These are phyloP conservation scores for Paragorgia papillata DNA, from an alignment of 92 coral and sea anemone genomes.

Conservation along the genomic window DNA sequence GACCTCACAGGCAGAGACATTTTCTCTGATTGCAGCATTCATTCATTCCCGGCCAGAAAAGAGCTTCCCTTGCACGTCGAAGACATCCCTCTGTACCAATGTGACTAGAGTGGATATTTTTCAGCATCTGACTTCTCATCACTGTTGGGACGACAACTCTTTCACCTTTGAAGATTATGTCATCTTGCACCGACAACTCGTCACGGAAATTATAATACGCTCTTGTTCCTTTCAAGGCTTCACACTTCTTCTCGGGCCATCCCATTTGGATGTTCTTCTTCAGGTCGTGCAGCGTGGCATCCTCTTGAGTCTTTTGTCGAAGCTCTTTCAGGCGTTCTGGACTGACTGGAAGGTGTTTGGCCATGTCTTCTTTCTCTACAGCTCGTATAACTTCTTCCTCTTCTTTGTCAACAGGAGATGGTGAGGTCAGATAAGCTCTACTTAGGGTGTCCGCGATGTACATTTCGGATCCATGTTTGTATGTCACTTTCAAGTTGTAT, in stretches of 20 bases:
- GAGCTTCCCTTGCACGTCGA: constrained; percentile 22
- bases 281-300: constrained; percentile 19
- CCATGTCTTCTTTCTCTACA: constrained; percentile 11
- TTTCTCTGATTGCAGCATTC: constrained; percentile 19
- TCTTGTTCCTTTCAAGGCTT: constrained; percentile 15
- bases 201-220: constrained; percentile 43
- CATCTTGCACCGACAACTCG: constrained; percentile 40
- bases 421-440: constrained; percentile 4
- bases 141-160: constrained; percentile 7
- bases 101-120: constrained; percentile 35
- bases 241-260: constrained; percentile 28
- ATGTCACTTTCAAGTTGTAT: too few relatives aligned
- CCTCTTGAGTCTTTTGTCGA: constrained; percentile 41
- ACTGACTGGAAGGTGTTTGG: constrained; percentile 6
- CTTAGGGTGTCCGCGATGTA: constrained; percentile 25
- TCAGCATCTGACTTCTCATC: constrained; percentile 16
- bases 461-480: constrained; percentile 18
- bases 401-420: too few relatives aligned
- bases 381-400: not conserved
- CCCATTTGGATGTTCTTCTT: constrained; percentile 4
- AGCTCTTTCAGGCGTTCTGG: constrained; percentile 13
- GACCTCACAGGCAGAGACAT: constrained; percentile 40
- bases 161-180: constrained; percentile 8
- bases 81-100: constrained; percentile 18
- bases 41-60: too few relatives aligned